These are phyloP conservation scores for Anolis apletophallus DNA, from an alignment of 2,797 vertebrate species.

Conservation along the genomic window DNA sequence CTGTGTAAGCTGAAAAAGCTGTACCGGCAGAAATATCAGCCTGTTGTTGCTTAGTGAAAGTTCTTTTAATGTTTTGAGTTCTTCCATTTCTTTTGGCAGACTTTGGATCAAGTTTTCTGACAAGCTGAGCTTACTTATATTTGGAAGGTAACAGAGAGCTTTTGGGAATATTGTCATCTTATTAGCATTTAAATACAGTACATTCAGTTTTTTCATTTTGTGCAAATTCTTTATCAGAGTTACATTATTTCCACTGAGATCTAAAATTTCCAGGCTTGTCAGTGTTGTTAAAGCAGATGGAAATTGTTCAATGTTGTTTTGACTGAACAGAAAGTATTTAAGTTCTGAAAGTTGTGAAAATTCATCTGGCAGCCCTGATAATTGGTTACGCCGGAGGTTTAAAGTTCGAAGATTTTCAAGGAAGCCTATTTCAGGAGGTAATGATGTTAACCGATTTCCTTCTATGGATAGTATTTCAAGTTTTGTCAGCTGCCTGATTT, in stretches of 20 bases:
- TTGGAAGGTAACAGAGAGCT: conserved; percentile 67
- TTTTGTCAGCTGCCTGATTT: conserved; percentile 51
- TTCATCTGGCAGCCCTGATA: conserved; percentile 56
- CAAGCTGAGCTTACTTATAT: conserved; percentile 65
- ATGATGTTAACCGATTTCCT: conserved; percentile 66
- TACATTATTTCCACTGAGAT: conserved; percentile 66
- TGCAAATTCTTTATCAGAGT: conserved; percentile 52
- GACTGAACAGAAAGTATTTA: conserved; percentile 61
- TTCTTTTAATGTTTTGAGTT: conserved; percentile 59
- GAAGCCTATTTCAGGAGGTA: conserved; percentile 70
- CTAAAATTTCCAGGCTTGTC: conserved; percentile 69
- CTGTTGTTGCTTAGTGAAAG: conserved; percentile 72
- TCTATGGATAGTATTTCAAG: conserved; percentile 72
- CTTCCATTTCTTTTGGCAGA: conserved; percentile 73
- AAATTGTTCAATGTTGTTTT: conserved; percentile 67
- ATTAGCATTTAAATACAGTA: conserved; percentile 64
- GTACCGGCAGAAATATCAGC: conserved; percentile 70
- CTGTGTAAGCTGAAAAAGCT: conserved; percentile 70
- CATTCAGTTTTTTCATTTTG: conserved; percentile 63
- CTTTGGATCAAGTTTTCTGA: conserved; percentile 70
- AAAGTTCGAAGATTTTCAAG: conserved; percentile 67
- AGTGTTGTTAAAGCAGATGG: conserved; percentile 63
- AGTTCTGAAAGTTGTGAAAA: conserved; percentile 62
- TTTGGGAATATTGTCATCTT: conserved; percentile 71
- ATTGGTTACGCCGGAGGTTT: conserved; percentile 68